These are phyloP conservation scores for Mimachlamys varia DNA, from an alignment of 2,888 invertebrate genomes.

Conservation along the genomic window DNA sequence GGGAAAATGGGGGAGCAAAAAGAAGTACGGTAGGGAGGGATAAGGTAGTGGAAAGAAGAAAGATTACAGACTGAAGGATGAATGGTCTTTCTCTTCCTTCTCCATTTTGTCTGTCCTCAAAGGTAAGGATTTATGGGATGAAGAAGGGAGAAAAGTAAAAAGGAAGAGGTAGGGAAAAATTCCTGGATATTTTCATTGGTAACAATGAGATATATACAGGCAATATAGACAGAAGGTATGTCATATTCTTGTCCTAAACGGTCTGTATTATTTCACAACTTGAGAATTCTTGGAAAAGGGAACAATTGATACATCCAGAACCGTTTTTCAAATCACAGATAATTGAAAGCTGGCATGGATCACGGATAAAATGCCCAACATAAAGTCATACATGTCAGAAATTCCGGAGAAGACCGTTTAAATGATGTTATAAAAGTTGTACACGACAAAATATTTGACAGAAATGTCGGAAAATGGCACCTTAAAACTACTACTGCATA, in stretches of 20 bases:
- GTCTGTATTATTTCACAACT: background rate
- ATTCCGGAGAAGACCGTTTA: background rate
- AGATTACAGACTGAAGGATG: no score
- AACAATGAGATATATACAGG: background rate
- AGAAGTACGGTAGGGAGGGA: no score
- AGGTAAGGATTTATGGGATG: background rate
- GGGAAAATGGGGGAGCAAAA: no score
- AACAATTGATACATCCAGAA: background rate
- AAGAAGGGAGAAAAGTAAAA: background rate
- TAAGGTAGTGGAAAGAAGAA: no score
- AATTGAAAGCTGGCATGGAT: background rate
- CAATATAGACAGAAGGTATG: background rate
- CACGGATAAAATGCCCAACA: background rate
- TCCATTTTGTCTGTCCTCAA: no score
- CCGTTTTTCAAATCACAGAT: background rate
- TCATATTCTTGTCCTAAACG: background rate
- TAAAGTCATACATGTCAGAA: background rate
- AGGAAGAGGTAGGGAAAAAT: background rate
- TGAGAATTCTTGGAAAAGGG: background rate
- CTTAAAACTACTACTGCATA: background rate
- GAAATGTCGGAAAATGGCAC: background rate
- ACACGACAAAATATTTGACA: background rate
- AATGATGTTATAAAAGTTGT: background rate
- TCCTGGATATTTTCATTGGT: background rate
- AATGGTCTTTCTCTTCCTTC: no score